These are phyloP conservation scores for Calliphora vicina DNA, from an alignment of 1,140 invertebrate species.

Conservation along the genomic window DNA sequence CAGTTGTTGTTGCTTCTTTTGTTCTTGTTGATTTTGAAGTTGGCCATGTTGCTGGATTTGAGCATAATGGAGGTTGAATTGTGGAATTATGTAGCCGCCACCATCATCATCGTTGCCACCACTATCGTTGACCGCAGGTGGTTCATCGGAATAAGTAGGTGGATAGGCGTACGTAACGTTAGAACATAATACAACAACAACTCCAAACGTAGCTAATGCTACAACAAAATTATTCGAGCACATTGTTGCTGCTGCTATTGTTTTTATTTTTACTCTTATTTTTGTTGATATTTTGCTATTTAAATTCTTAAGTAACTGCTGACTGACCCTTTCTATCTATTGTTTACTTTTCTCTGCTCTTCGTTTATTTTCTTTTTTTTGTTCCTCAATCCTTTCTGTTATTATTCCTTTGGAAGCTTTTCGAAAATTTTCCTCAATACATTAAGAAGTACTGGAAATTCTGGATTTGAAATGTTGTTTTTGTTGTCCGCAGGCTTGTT, in stretches of 20 bases:
- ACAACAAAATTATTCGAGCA: not conserved
- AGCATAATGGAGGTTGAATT: constrained; percentile 6
- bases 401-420: no score
- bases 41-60: constrained; percentile 9
- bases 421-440: no score
- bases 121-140: constrained; percentile 7
- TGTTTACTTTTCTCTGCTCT: not conserved
- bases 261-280: not conserved
- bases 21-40: not conserved
- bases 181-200: not conserved
- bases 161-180: constrained; percentile 9
- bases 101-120: not conserved
- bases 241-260: not conserved
- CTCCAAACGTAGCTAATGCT: not conserved
- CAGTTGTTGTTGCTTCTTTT: constrained; percentile 39
- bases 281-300: not conserved
- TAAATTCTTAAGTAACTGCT: no score
- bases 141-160: constrained; percentile 11
- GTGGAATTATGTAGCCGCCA: constrained; percentile 2
- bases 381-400: no score
- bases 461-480: no score
- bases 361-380: not conserved
- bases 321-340: no score
- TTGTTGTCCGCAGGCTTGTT: no score
- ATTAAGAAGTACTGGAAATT: no score